These are phyloP conservation scores for Caloenas nicobarica DNA, from an alignment of 2,113 vertebrate species.

Conservation along the genomic window DNA sequence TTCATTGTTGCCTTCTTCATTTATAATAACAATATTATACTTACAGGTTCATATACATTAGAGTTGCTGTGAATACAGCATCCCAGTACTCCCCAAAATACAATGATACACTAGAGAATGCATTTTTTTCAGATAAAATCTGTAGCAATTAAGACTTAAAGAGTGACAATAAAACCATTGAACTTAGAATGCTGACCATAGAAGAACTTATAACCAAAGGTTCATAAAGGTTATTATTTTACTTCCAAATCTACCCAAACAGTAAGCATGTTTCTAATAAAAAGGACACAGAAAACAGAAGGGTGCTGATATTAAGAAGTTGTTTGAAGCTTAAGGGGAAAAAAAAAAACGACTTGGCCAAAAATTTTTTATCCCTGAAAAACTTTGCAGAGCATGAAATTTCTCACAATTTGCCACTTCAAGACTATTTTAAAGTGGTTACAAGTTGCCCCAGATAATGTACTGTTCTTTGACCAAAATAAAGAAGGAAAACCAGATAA, in stretches of 20 bases:
- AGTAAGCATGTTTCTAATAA: not conserved
- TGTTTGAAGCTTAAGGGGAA: not conserved
- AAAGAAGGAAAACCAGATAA: not conserved
- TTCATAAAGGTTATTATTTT: not conserved
- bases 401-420: not conserved
- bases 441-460: not conserved
- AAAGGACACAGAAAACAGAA: not conserved
- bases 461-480: not conserved
- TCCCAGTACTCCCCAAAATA: not conserved
- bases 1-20: not conserved
- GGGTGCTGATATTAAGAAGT: not conserved
- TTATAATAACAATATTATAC: not conserved
- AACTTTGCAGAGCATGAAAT: not conserved
- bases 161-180: not conserved
- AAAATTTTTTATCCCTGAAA: not conserved
- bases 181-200: not conserved
- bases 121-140: not conserved
- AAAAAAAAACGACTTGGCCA: not conserved
- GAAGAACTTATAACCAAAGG: not conserved
- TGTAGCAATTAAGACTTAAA: not conserved
- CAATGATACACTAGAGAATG: not conserved
- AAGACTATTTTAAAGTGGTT: not conserved
- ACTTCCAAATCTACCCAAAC: not conserved
- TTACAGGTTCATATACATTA: not conserved
- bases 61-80: not conserved